Percentiles rank a stretch among this genome's conserved stretches.
These are phyloP conservation scores for Colletes latitarsis DNA, from an alignment of 1,140 invertebrate species.

Conservation along the genomic window DNA sequence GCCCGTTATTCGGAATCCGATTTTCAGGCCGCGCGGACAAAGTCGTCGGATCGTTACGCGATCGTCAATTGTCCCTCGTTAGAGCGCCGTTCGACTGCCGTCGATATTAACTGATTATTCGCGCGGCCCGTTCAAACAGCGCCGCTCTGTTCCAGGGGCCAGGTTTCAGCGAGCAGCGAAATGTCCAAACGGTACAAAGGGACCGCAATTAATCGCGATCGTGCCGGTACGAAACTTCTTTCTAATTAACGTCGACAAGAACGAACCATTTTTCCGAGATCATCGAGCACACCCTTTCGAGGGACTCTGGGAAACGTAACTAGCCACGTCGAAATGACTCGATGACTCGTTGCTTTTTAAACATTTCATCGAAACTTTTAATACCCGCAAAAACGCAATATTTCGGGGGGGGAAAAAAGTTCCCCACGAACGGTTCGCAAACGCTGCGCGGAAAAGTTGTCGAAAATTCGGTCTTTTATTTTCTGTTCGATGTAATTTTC, in stretches of 20 bases:
- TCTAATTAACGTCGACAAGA: background rate
- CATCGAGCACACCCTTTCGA: too few relatives aligned
- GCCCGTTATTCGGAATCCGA: conserved; percentile 23
- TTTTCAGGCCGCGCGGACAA: conserved; percentile 20
- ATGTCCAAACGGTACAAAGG: background rate
- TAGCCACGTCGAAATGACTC: too few relatives aligned
- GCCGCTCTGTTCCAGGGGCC: background rate
- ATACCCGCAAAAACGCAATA: too few relatives aligned
- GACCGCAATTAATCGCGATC: background rate
- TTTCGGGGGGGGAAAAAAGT: too few relatives aligned
- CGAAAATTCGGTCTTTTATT: background rate
- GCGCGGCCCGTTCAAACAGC: conserved; percentile 7
- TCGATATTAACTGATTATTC: conserved; percentile 42
- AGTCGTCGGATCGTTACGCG: conserved; percentile 39
- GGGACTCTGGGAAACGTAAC: too few relatives aligned
- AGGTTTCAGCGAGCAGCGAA: background rate
- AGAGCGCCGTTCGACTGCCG: conserved; percentile 1
- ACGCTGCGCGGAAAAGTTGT: too few relatives aligned
- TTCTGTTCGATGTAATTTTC: background rate
- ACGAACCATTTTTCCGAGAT: too few relatives aligned
- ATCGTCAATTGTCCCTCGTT: conserved; percentile 43
- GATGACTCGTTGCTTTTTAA: too few relatives aligned
- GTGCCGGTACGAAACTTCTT: background rate
- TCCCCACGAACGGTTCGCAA: too few relatives aligned
- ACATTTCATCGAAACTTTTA: too few relatives aligned